Evolutionary conservation across 2,888 invertebrate genomes (phyloP), one percentile per base, ranked within the genome.

Genomic region (Pseudoips prasinana): DNA sequence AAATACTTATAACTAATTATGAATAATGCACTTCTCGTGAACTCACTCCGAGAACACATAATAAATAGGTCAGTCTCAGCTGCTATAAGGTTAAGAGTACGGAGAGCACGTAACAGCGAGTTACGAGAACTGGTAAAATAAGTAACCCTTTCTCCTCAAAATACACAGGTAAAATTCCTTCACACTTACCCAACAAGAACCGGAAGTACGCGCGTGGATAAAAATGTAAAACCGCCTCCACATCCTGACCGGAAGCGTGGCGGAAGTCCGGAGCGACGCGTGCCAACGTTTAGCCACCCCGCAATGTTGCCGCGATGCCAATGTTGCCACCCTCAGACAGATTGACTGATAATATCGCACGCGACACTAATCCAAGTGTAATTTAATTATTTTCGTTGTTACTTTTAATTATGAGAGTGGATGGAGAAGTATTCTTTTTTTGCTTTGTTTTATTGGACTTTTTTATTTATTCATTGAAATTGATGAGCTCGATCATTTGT

Each of bases 261-360:
- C 42, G 54, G 25, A 9, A 9, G 29, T 22, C 51, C 54, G 58
- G 51, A 40, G 25, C 44, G 39, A 32, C 55, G 55, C 57, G 66
- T 63, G 73, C 54, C 63, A 48, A 37, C 67, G 51, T 58, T 73
- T 70, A 59, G 27, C 48, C 54, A 59, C 63, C 62, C 62, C 32
- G 38, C 34, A 45, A 39, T 40, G 33, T 31, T 41, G 20, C 37
- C 14, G 5, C 3, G 3, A 2, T 14, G 5, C 14, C 14, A 14
- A 14, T 14, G 14, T 14, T 14, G 14, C 14, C 14, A 14, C 14
- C 14, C 14, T 14, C 2, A 39, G 27, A 30, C 45, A 9, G 53
- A 51, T 48, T 48, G 36, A 10, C 22, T 28, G 63, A 63, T 63
- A 61, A 48, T 32, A 10, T 22, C 33, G 35, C 47, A 51, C 45